Percentiles rank a stretch among this genome's conserved stretches.
These are phyloP conservation scores for Sepioteuthis lessoniana DNA, from an alignment of 2,888 invertebrate species.

Conservation along the genomic window DNA sequence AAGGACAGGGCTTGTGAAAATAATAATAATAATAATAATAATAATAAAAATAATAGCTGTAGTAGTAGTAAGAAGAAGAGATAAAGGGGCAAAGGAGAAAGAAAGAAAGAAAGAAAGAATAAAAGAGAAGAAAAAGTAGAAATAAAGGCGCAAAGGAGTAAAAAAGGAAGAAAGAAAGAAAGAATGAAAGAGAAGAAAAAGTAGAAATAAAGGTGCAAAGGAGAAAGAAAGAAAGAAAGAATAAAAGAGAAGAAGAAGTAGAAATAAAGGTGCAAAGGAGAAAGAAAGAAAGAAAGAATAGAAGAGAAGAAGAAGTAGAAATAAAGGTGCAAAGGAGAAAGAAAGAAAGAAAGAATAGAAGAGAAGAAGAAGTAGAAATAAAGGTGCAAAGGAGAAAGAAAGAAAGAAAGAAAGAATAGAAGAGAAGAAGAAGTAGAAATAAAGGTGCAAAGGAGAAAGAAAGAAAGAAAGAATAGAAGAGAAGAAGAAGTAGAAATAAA, in stretches of 20 bases:
- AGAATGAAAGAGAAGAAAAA: background rate
- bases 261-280: background rate
- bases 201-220: background rate
- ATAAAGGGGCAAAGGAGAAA: background rate
- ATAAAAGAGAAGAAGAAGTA: background rate
- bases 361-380: no score
- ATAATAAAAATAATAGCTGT: no score
- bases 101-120: background rate
- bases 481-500: no score
- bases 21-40: no score
- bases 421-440: no score
- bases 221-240: background rate
- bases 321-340: background rate
- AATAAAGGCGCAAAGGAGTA: background rate
- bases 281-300: conserved; percentile 35
- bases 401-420: no score
- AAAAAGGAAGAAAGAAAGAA: background rate
- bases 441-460: no score
- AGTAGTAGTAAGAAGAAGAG: no score
- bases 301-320: background rate
- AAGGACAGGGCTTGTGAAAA: no score
- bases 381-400: no score
- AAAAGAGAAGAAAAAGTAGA: background rate
- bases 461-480: no score
- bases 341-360: no score